Conservation (phyloP, 2,888 invertebrate genomes). For the Cephus sareptanus region DNA sequence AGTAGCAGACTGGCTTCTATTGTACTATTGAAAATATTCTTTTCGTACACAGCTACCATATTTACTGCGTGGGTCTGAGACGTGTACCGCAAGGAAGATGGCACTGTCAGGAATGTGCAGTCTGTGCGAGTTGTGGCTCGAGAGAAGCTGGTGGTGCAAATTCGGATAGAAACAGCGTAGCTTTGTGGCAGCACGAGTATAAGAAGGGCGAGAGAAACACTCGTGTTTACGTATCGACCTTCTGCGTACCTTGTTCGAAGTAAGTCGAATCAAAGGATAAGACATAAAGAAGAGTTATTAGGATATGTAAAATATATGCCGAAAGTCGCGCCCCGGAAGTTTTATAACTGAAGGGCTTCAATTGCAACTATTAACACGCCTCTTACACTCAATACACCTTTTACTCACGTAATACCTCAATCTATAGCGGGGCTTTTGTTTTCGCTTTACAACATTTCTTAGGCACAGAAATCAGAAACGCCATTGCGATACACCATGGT, state of each 20-base stretch:
- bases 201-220: slow-evolving; percentile 67
- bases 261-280: slow-evolving; percentile 56
- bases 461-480: neutral
- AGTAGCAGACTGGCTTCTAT: no score
- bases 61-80: slow-evolving; percentile 87
- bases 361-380: neutral
- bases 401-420: neutral
- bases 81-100: slow-evolving; percentile 88
- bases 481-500: neutral
- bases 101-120: slow-evolving; percentile 86
- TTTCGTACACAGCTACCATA: slow-evolving; percentile 74
- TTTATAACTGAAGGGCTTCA: neutral
- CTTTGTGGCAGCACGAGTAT: slow-evolving; percentile 69
- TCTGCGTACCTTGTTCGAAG: slow-evolving; percentile 79
- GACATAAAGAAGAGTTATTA: neutral
- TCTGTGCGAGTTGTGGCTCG: slow-evolving; percentile 70
- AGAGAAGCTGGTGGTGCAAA: slow-evolving; percentile 66
- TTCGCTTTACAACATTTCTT: slow-evolving; percentile 26
- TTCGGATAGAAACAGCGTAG: slow-evolving; percentile 60
- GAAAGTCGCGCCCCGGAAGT: neutral
- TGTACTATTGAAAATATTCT: neutral
- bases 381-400: neutral
- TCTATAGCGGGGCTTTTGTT: slow-evolving; percentile 24
- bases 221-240: slow-evolving; percentile 67
- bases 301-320: neutral